Percentiles rank a stretch among this genome's conserved stretches.
phyloP scores from a whole-genome alignment of 2,888 invertebrate species.

The Chydorus sphaericus region DNA sequence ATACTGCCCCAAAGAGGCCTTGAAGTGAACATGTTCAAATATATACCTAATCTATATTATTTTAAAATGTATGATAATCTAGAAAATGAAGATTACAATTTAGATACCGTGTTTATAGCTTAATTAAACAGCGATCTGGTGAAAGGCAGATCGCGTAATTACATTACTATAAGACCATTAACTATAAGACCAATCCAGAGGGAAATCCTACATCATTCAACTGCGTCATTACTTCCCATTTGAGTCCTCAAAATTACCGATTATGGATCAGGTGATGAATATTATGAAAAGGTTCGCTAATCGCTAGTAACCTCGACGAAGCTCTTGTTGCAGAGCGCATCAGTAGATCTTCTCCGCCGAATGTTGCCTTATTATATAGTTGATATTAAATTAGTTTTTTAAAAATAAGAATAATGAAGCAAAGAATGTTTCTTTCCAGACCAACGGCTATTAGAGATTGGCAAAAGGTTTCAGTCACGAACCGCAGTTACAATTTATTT shows the following conservation, averaged over 20 bases:
- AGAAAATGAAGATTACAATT: no score
- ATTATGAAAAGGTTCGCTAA: no score
- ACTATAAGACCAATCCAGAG: no score
- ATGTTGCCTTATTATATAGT: conserved; percentile 72
- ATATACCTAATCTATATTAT: no score
- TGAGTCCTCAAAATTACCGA: conserved; percentile 97
- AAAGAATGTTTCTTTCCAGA: conserved; percentile 35
- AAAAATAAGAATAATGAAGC: not conserved
- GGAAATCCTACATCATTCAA: conserved; percentile 99
- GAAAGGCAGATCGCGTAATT: no score
- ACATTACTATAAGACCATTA: no score
- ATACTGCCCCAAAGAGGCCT: no score
- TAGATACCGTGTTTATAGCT: no score
- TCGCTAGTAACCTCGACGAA: conserved; percentile 86
- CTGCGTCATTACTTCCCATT: conserved; percentile 91
- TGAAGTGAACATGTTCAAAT: no score
- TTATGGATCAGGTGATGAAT: conserved; percentile 94
- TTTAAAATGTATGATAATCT: no score
- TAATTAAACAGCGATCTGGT: no score
- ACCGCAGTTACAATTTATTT: conserved; percentile 92
- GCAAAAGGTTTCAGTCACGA: conserved; percentile 79
- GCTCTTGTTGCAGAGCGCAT: conserved; percentile 87
- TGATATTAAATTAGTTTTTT: not conserved
- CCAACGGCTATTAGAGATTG: conserved; percentile 73
- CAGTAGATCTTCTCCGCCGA: conserved; percentile 73